Percentiles rank a stretch among this genome's conserved stretches.
Conservation (phyloP, 2,888 invertebrate species). For the Lithophane ornitopus region DNA sequence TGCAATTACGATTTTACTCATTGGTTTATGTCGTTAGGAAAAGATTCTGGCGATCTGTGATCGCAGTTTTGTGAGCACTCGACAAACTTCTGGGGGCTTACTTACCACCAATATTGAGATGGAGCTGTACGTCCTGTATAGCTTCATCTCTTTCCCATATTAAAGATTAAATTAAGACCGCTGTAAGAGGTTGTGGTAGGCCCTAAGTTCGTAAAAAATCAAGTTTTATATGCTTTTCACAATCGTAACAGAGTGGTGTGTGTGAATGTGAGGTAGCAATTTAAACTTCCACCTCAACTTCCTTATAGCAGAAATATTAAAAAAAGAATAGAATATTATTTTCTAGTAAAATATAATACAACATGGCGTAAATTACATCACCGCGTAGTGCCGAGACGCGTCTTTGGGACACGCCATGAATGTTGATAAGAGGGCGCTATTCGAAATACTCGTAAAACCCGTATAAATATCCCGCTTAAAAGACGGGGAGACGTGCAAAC, state of each 20-base stretch:
- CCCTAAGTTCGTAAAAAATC: neutral
- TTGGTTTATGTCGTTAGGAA: conserved; percentile 13
- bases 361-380: conserved; percentile 43
- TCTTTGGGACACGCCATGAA: conserved; percentile 66
- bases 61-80: conserved; percentile 1
- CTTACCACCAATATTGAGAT: neutral
- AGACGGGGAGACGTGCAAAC: conserved; percentile 49
- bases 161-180: neutral
- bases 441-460: conserved; percentile 70
- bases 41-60: neutral
- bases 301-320: conserved; percentile 3
- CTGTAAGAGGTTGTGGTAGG: neutral
- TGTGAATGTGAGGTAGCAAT: conserved; percentile 1
- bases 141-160: no score
- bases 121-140: neutral
- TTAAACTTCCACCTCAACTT: neutral
- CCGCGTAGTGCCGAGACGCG: conserved; percentile 39
- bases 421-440: conserved; percentile 64
- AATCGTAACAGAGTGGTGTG: neutral
- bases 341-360: conserved; percentile 33
- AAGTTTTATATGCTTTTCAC: neutral
- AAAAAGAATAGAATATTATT: conserved; percentile 23
- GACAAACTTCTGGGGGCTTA: neutral
- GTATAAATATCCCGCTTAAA: conserved; percentile 69
- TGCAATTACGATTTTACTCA: conserved; percentile 46